Conservation (phyloP, 2,888 invertebrate species). For the Mamestra brassicae region DNA sequence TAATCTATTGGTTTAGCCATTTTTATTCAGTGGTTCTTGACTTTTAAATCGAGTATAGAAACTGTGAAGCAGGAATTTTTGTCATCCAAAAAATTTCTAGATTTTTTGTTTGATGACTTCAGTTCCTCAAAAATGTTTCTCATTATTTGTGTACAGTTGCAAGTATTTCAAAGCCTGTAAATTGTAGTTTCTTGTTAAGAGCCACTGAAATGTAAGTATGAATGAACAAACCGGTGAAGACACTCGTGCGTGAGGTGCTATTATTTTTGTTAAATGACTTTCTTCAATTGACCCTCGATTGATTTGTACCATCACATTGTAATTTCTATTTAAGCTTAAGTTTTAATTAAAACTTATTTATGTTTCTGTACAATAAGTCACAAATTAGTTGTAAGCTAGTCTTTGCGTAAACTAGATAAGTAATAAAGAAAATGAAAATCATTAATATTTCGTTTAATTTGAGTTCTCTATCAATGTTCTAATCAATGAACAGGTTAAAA, state of each 20-base stretch:
- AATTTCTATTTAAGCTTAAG: conserved; percentile 70
- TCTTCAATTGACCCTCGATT: conserved; percentile 50
- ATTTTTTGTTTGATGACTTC: conserved; percentile 34
- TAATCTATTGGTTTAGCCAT: conserved; percentile 48
- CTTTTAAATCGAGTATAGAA: conserved; percentile 2
- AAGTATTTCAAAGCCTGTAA: conserved; percentile 12
- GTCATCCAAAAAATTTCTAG: conserved; percentile 33
- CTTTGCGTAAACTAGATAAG: conserved; percentile 82
- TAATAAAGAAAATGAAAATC: conserved; percentile 73
- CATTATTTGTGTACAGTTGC: conserved; percentile 20
- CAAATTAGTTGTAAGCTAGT: conserved; percentile 91
- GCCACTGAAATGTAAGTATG: conserved; percentile 47
- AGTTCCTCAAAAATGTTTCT: conserved; percentile 11
- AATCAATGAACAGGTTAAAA: neutral
- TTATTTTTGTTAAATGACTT: conserved; percentile 36
- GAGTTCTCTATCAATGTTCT: neutral
- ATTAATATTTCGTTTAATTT: conserved; percentile 13
- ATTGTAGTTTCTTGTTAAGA: conserved; percentile 24
- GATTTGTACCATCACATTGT: conserved; percentile 64
- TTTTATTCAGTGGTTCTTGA: conserved; percentile 45
- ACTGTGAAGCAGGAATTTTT: neutral
- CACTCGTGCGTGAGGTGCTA: conserved; percentile 48
- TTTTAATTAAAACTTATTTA: conserved; percentile 82
- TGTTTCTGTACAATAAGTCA: conserved; percentile 86
- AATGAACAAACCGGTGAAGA: conserved; percentile 31